phyloP scores from a whole-genome alignment of 2,797 vertebrate genomes.

The Urosaurus nigricauda region DNA sequence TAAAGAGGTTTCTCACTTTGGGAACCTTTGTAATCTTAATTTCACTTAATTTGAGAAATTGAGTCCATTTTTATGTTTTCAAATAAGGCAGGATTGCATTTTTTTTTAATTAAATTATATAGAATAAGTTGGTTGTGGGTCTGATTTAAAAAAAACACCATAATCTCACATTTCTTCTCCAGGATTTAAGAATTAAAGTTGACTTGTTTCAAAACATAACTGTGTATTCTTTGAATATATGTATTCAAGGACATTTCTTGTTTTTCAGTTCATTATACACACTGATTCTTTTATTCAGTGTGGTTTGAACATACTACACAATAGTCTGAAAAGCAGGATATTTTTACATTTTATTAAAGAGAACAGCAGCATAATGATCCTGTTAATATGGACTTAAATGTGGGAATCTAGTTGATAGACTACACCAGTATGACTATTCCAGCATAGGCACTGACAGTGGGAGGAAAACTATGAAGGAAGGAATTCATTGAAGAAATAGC shows the following conservation, averaged over 20 bases:
- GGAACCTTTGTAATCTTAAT: background rate
- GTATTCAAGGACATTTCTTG: background rate
- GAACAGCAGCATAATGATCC: background rate
- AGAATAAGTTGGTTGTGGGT: no score
- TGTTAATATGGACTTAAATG: background rate
- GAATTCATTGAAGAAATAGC: no score
- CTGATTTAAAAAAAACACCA: background rate
- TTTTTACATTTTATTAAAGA: slow-evolving; percentile 3
- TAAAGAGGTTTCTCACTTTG: background rate
- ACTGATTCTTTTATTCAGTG: background rate
- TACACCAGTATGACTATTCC: no score
- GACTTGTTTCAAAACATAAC: background rate
- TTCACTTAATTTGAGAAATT: background rate
- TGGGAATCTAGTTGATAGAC: no score
- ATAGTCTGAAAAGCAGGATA: background rate
- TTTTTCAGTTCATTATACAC: background rate
- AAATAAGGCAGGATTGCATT: background rate
- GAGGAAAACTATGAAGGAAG: no score
- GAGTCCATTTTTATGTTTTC: background rate
- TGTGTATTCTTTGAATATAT: background rate
- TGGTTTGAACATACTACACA: background rate
- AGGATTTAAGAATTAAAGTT: background rate
- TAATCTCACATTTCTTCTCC: background rate
- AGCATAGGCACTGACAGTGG: no score
- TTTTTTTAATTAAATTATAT: background rate